phyloP scores from a whole-genome alignment of 1,140 invertebrate genomes.

The Drosophila asahinai region DNA sequence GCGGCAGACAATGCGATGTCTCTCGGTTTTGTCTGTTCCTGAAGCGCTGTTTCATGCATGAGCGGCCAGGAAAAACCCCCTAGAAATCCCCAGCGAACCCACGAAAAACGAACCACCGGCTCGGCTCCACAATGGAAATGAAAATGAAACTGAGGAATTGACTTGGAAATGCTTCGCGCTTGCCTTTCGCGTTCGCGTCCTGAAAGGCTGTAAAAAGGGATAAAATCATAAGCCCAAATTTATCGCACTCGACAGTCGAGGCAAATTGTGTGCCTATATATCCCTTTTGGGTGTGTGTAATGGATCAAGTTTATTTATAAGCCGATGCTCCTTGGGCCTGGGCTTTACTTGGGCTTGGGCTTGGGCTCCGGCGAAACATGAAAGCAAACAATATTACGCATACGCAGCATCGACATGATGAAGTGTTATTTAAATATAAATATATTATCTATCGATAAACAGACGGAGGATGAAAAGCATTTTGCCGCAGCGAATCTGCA shows the following conservation, averaged over 20 bases:
- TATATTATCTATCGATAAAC: constrained; percentile 81
- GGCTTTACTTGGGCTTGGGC: constrained; percentile 3
- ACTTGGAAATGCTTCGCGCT: constrained; percentile 52
- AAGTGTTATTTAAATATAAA: constrained; percentile 83
- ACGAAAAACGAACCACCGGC: too few species aligned
- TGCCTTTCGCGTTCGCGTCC: constrained; percentile 5
- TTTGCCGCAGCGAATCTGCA: constrained; percentile 76
- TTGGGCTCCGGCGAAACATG: constrained; percentile 43
- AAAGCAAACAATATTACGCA: constrained; percentile 81
- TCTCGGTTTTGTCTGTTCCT: constrained; percentile 52
- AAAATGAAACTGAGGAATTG: constrained; percentile 62
- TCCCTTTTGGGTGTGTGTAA: constrained; percentile 49
- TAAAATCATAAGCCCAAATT: constrained; percentile 82
- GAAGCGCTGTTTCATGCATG: constrained; percentile 75
- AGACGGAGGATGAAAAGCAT: constrained; percentile 58
- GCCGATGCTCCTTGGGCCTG: constrained; percentile 30
- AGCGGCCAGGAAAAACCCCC: constrained; percentile 61
- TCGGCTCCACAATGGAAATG: constrained; percentile 45
- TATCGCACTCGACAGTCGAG: constrained; percentile 70
- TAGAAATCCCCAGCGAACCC: too few species aligned
- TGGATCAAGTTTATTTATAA: constrained; percentile 83
- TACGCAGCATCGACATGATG: constrained; percentile 74
- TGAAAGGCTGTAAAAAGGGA: constrained; percentile 67
- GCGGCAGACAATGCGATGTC: constrained; percentile 53
- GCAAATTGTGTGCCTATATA: constrained; percentile 62